Evolutionary conservation across 2,888 invertebrate genomes (phyloP).

Genomic region (Trissonchulus sp.): DNA sequence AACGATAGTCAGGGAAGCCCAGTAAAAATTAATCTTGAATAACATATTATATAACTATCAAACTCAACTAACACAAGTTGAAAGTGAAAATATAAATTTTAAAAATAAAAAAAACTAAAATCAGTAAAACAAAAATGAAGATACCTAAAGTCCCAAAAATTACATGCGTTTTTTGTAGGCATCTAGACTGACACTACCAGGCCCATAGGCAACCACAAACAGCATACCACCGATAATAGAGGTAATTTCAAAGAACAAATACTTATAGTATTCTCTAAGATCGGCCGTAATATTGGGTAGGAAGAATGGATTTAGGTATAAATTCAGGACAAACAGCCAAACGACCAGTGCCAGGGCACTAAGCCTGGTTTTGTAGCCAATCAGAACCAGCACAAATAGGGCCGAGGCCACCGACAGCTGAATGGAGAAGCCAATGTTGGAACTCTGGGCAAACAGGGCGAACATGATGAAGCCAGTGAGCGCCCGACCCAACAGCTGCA

Average conservation of each 20-base stretch:
- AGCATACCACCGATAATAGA: background rate
- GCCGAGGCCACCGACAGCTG: background rate
- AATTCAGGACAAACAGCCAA: conserved; percentile 75
- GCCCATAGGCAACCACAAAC: background rate
- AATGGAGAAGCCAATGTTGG: background rate
- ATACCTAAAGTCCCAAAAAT: too few species aligned
- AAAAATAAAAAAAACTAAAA: too few species aligned
- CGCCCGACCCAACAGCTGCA: background rate
- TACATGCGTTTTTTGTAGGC: background rate
- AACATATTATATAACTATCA: too few species aligned
- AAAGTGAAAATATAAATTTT: too few species aligned
- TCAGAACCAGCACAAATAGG: conserved; percentile 18
- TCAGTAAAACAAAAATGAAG: too few species aligned
- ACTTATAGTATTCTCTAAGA: background rate
- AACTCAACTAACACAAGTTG: too few species aligned
- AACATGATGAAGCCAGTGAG: background rate
- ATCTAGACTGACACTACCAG: background rate
- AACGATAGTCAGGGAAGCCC: too few species aligned
- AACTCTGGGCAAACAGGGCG: background rate
- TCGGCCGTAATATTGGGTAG: background rate
- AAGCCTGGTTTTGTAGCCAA: conserved; percentile 83
- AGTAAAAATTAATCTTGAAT: too few species aligned
- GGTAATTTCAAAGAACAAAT: conserved; percentile 1
- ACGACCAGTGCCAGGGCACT: conserved; percentile 83
- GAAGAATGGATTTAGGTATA: conserved; percentile 71